Base-by-base conservation (phyloP, 2,113 vertebrate genomes). In the Geothlypis trichas region DNA sequence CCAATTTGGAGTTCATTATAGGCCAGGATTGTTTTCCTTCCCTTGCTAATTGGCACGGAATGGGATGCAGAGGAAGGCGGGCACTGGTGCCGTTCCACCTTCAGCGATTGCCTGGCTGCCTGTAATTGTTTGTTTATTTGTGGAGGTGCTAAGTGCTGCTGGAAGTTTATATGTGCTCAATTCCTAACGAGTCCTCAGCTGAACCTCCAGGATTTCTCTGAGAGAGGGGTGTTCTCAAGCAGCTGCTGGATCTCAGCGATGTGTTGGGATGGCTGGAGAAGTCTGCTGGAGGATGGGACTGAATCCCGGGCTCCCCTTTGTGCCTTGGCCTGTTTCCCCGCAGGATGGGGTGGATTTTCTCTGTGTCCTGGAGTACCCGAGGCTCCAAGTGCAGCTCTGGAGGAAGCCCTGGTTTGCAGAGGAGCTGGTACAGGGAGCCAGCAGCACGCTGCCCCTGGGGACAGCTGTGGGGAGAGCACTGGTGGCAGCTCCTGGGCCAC, bases 1-100 rank as follows among this genome's bases (percentile, higher is more conserved):
- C 94, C 96, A 97, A 93, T 97, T 98, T 97, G 89, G 95, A 98
- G 92, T 96, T 98, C 91, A 90, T 96, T 97, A 97, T 80, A 66
- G 8, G 41, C 92, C 88, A 87, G 96, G 96, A 95, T 97, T 98
- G 89, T 95, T 97, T 98, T 97, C 75, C 81, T 93, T 97, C 92
- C 93, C 90, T 61, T 89, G 88, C 84, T 98, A 97, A 97, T 95
- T 97, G 93, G 84, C 94, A 95, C 76, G 93, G 93, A 97, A 96
- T 96, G 94, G 77, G 95, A 93, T 16, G 39, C 91, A 94, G 46
- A 88, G 87, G 96, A 87, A 87, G 87, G 84, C 47, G 55, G 92
- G 74, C 61, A 51, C 89, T 22, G 55, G 75, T 9, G 19, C 78
- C 0, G 28, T 92, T 96, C 82, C 94, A 83, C 90, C 90, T 95